These are phyloP conservation scores for Arnoldichthys spilopterus DNA, from an alignment of 2,797 vertebrate genomes.

Conservation along the genomic window DNA sequence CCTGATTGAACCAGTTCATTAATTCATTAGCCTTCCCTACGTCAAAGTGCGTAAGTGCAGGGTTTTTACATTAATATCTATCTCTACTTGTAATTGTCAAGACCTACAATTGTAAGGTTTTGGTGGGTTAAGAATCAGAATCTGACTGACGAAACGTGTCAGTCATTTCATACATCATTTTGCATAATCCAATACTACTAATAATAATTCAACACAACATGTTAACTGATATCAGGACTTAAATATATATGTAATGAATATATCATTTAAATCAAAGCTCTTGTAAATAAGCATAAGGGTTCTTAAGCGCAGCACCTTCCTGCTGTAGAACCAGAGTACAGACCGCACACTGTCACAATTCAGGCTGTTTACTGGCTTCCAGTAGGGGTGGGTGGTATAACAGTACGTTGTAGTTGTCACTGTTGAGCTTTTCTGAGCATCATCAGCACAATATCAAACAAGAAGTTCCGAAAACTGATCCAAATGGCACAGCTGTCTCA, in stretches of 20 bases:
- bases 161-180: not conserved
- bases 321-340: slow-evolving; percentile 16
- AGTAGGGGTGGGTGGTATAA: no score
- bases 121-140: not conserved
- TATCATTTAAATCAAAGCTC: not conserved
- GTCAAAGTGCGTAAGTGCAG: not conserved
- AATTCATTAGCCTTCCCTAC: not conserved
- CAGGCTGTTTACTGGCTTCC: not conserved
- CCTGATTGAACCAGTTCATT: not conserved
- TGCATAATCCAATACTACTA: not conserved
- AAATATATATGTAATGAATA: no score
- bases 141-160: no score
- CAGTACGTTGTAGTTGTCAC: no score
- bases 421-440: no score
- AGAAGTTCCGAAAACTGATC: no score
- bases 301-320: not conserved
- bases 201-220: no score
- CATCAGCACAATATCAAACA: no score
- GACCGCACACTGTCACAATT: slow-evolving; percentile 12
- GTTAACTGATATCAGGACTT: no score
- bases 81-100: no score
- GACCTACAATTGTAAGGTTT: not conserved
- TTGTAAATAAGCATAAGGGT: not conserved
- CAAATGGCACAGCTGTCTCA: not conserved
- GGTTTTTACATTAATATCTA: no score